These are phyloP conservation scores for Orius insidiosus DNA, from an alignment of 1,140 invertebrate species.

Conservation along the genomic window DNA sequence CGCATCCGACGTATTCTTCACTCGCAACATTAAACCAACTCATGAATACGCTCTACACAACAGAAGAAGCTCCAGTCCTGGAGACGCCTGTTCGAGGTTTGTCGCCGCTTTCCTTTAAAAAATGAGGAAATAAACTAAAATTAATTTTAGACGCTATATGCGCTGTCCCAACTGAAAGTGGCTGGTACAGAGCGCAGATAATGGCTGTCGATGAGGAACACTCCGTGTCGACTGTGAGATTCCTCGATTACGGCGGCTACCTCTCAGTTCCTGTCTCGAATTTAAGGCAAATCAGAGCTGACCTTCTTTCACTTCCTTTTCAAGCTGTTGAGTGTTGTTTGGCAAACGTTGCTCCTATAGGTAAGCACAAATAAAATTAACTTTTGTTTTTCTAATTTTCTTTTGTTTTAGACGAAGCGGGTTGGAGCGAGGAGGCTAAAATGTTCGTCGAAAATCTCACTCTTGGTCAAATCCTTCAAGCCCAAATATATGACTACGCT, in stretches of 20 bases:
- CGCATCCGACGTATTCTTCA: constrained; percentile 75
- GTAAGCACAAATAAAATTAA: constrained; percentile 30
- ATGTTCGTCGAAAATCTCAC: constrained; percentile 58
- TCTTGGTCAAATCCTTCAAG: constrained; percentile 61
- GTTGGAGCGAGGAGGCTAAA: constrained; percentile 58
- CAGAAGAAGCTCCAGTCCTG: constrained; percentile 41
- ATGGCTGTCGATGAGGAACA: constrained; percentile 47
- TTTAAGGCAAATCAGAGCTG: constrained; percentile 74
- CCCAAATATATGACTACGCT: constrained; percentile 67
- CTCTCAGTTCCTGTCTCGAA: constrained; percentile 49
- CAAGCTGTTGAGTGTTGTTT: constrained; percentile 88
- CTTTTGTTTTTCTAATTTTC: constrained; percentile 1
- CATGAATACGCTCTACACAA: constrained; percentile 49
- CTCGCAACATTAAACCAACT: constrained; percentile 56
- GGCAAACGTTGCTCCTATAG: constrained; percentile 67
- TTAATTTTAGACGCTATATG: constrained; percentile 66
- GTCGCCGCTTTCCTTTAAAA: constrained; percentile 18
- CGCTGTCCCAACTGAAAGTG: constrained; percentile 58
- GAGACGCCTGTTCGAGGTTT: constrained; percentile 43
- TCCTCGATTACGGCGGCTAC: constrained; percentile 90
- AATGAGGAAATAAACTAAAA: not conserved
- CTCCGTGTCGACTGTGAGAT: constrained; percentile 60
- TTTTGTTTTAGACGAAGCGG: constrained; percentile 25
- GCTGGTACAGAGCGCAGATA: constrained; percentile 80
- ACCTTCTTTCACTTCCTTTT: constrained; percentile 86